These are phyloP conservation scores for Dryobates pubescens DNA, from an alignment of 2,797 vertebrate genomes.

Conservation along the genomic window DNA sequence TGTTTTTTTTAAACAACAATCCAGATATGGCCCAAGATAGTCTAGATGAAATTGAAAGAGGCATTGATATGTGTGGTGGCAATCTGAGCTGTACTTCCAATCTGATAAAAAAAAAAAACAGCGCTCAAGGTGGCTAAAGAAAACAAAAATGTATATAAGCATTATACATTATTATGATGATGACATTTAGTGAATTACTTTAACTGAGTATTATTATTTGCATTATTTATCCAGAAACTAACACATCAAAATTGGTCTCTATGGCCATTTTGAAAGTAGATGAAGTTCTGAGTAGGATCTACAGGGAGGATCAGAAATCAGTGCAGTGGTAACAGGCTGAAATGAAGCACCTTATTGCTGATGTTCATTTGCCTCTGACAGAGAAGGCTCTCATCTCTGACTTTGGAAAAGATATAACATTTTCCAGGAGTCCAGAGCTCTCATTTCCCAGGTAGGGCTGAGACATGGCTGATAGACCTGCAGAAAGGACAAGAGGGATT, in stretches of 20 bases:
- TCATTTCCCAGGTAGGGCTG: not conserved
- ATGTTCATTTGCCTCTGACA: not conserved
- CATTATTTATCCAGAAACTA: not conserved
- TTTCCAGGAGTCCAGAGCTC: not conserved
- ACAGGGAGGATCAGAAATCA: not conserved
- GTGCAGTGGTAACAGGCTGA: not conserved
- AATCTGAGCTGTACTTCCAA: not conserved
- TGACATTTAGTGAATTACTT: not conserved
- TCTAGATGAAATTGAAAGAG: not conserved
- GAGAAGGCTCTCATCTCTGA: not conserved
- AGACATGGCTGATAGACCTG: not conserved
- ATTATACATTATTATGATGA: not conserved
- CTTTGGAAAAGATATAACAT: not conserved
- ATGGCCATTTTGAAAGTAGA: not conserved
- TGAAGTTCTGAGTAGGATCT: not conserved
- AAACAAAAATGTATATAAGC: not conserved
- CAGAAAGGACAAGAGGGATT: not conserved
- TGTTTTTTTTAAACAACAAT: not conserved
- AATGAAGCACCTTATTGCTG: not conserved
- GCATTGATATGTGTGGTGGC: not conserved
- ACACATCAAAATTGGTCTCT: not conserved
- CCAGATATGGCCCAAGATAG: not conserved
- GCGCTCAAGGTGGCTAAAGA: not conserved
- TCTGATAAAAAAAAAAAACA: not conserved
- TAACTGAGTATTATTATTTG: not conserved